Percentiles rank a stretch among this genome's conserved stretches.
These are phyloP conservation scores for Melanaphis sacchari DNA, from an alignment of 1,140 invertebrate species.

Conservation along the genomic window DNA sequence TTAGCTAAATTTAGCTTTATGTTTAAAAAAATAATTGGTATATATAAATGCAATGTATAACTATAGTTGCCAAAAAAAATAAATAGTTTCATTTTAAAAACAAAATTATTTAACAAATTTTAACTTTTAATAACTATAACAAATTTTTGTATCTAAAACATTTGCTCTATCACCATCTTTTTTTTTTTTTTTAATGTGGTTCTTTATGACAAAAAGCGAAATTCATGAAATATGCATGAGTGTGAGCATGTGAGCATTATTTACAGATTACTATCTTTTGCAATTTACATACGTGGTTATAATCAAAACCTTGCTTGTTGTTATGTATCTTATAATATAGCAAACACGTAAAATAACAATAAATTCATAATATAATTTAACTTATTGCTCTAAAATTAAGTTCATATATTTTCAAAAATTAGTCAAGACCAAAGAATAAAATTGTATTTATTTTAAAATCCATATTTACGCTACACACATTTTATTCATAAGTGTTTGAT, in stretches of 20 bases:
- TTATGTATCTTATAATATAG: neutral
- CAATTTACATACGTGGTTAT: neutral
- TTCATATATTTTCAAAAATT: neutral
- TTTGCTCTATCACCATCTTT: neutral
- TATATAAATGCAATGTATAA: neutral
- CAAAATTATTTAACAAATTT: too few species aligned
- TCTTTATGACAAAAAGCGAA: neutral
- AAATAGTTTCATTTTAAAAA: neutral
- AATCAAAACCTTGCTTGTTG: neutral
- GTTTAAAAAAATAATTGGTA: neutral
- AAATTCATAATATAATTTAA: neutral
- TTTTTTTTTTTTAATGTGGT: neutral
- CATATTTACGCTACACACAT: neutral
- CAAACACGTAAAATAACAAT: neutral
- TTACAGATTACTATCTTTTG: neutral
- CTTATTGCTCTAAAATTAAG: neutral
- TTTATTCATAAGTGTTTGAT: neutral
- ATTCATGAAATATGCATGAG: constrained; percentile 43
- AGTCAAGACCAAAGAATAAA: neutral
- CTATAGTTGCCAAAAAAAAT: neutral
- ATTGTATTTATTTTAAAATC: neutral
- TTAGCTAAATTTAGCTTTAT: neutral
- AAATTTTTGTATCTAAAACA: neutral
- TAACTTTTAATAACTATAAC: too few species aligned
- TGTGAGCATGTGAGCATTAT: neutral